A percentile compares a stretch with the other conserved stretches of the same genome.
Evolutionary conservation across 2,888 invertebrate species (phyloP).

Genomic region (Drosophila mercatorum): DNA sequence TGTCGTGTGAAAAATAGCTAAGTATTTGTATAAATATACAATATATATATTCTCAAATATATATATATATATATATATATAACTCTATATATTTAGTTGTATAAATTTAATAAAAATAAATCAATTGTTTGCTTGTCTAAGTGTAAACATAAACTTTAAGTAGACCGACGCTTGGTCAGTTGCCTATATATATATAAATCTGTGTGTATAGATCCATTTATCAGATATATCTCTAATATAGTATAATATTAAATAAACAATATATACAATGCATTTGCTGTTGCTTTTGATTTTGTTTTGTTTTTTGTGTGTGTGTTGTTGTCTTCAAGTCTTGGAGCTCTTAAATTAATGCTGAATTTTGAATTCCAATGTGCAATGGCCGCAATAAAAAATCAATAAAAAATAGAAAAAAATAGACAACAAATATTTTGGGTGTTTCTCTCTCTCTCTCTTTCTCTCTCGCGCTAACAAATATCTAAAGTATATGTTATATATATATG

Average conservation of each 20-base stretch:
- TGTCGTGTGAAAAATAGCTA: conserved; percentile 75
- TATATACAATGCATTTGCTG: conserved; percentile 65
- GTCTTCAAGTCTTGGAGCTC: conserved; percentile 77
- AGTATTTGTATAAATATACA: conserved; percentile 65
- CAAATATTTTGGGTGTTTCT: conserved; percentile 28
- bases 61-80: conserved; percentile 21
- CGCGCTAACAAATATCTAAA: conserved; percentile 12
- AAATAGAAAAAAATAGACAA: conserved; percentile 41
- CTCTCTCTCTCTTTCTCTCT: too few species aligned
- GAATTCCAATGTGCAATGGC: conserved; percentile 79
- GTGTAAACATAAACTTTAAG: conserved; percentile 62
- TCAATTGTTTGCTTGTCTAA: conserved; percentile 61
- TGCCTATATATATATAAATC: conserved; percentile 45
- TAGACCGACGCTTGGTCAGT: conserved; percentile 55
- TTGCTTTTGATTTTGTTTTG: conserved; percentile 7
- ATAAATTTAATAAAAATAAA: conserved; percentile 56
- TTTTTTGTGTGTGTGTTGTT: conserved; percentile 35
- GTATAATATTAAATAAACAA: conserved; percentile 79
- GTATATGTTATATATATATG: conserved; percentile 26
- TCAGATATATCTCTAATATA: conserved; percentile 19
- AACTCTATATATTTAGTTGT: conserved; percentile 25
- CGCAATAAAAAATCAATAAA: conserved; percentile 60
- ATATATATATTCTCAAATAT: conserved; percentile 27
- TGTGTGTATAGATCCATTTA: conserved; percentile 25
- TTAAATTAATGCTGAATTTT: conserved; percentile 71